Conservation (phyloP, 2,888 invertebrate species). For the Ochropleura plecta region DNA sequence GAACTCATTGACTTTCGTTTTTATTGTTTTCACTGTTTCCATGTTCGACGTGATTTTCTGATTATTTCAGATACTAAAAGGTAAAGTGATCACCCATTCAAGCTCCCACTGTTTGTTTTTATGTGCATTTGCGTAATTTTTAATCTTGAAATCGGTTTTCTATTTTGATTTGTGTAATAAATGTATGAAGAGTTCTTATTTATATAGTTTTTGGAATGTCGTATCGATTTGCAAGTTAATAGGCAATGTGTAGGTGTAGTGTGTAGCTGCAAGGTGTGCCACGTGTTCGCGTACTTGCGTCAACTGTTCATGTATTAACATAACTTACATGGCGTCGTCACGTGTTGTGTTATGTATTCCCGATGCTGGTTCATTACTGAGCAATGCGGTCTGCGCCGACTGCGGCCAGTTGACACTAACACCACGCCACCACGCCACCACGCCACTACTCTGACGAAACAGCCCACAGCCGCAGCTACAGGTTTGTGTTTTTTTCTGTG, state of each 20-base stretch:
- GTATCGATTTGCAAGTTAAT: constrained; percentile 37
- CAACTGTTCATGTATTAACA: constrained; percentile 63
- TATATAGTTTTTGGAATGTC: constrained; percentile 36
- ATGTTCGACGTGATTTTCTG: constrained; percentile 37
- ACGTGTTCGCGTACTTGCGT: constrained; percentile 60
- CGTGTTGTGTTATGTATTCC: constrained; percentile 67
- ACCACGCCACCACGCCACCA: constrained; percentile 20
- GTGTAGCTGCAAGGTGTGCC: constrained; percentile 49
- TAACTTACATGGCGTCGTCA: constrained; percentile 59
- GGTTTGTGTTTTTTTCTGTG: constrained; percentile 72
- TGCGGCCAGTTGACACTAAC: constrained; percentile 70
- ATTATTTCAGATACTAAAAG: constrained; percentile 54
- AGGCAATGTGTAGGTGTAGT: constrained; percentile 27
- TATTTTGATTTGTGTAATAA: constrained; percentile 30
- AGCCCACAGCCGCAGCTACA: constrained; percentile 66
- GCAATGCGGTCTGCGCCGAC: constrained; percentile 66
- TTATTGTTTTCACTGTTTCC: constrained; percentile 50
- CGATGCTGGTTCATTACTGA: constrained; percentile 70
- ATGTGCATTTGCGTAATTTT: constrained; percentile 38
- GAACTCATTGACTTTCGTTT: constrained; percentile 53
- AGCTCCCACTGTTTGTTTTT: constrained; percentile 58
- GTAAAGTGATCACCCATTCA: constrained; percentile 48
- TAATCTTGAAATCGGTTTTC: constrained; percentile 28
- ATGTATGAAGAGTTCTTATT: constrained; percentile 13
- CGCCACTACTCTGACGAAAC: constrained; percentile 70